phyloP scores from a whole-genome alignment of 2,797 vertebrate genomes.

The Triplophysa yarkandensis region DNA sequence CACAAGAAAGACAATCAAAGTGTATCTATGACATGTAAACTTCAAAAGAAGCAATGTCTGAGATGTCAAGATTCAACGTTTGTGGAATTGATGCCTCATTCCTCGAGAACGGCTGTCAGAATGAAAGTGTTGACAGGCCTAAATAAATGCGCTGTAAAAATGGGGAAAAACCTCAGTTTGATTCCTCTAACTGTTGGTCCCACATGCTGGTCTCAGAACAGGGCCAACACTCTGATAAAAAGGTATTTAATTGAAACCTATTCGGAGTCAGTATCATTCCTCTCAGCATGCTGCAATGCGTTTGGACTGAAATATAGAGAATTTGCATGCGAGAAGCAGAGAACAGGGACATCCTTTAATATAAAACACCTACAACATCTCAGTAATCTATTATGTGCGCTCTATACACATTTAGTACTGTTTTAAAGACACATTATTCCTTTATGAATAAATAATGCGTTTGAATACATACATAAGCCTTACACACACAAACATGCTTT shows the following conservation, averaged over 20 bases:
- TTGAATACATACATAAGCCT: too few species aligned
- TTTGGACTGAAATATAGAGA: not conserved
- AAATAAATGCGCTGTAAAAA: slow-evolving; percentile 37
- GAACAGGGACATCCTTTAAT: slow-evolving; percentile 5
- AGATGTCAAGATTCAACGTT: not conserved
- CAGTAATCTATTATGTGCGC: too few species aligned
- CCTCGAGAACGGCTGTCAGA: slow-evolving; percentile 19
- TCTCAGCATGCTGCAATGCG: slow-evolving; percentile 8
- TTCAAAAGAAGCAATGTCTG: slow-evolving; percentile 10
- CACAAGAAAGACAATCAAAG: slow-evolving; percentile 8
- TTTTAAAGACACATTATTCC: too few species aligned
- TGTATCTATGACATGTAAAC: not conserved
- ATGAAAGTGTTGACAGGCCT: slow-evolving; percentile 40
- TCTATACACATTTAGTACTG: too few species aligned
- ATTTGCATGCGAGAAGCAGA: slow-evolving; percentile 1
- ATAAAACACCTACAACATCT: slow-evolving; percentile 3
- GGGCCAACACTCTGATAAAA: slow-evolving; percentile 28
- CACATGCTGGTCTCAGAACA: slow-evolving; percentile 36
- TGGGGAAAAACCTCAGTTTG: slow-evolving; percentile 26
- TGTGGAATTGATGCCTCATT: slow-evolving; percentile 5
- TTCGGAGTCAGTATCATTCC: not conserved
- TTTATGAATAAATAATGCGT: too few species aligned
- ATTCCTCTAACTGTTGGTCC: slow-evolving; percentile 13
- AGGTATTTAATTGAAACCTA: slow-evolving; percentile 15
- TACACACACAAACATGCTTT: too few species aligned